A percentile compares a stretch with the other conserved stretches of the same genome.
phyloP scores from a whole-genome alignment of 2,797 vertebrate genomes.

The Serranus cabrilla region DNA sequence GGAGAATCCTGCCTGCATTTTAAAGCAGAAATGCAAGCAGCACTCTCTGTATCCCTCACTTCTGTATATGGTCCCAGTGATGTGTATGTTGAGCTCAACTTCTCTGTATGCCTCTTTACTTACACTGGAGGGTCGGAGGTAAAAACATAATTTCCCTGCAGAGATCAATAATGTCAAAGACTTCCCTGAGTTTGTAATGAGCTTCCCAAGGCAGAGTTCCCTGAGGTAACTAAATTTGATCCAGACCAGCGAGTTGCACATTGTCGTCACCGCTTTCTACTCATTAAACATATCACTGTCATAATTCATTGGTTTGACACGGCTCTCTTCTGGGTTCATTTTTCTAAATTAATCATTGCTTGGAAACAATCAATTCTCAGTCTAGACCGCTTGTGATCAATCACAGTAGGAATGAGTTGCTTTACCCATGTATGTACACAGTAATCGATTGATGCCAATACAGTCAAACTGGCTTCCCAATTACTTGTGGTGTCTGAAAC shows the following conservation, averaged over 20 bases:
- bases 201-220: constrained; percentile 49
- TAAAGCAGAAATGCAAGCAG: neutral
- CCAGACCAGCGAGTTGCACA: constrained; percentile 34
- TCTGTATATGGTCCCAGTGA: neutral
- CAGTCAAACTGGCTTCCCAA: constrained; percentile 28
- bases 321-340: constrained; percentile 45
- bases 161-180: constrained; percentile 68
- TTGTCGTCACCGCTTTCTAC: constrained; percentile 44
- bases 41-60: neutral
- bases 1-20: neutral
- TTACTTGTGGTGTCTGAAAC: constrained; percentile 34
- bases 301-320: constrained; percentile 48
- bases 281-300: constrained; percentile 60
- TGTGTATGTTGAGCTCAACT: constrained; percentile 6
- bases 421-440: constrained; percentile 33
- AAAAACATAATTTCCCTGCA: constrained; percentile 62
- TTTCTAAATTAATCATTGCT: constrained; percentile 60
- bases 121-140: constrained; percentile 35
- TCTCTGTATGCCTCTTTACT: constrained; percentile 22
- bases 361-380: constrained; percentile 64
- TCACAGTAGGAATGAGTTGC: constrained; percentile 39
- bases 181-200: constrained; percentile 59
- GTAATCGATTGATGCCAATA: constrained; percentile 27
- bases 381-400: constrained; percentile 64
- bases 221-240: constrained; percentile 60